Percentiles rank a stretch among this genome's conserved stretches.
These are phyloP conservation scores for Nasonovia ribisnigri DNA, from an alignment of 2,888 invertebrate genomes.

Conservation along the genomic window DNA sequence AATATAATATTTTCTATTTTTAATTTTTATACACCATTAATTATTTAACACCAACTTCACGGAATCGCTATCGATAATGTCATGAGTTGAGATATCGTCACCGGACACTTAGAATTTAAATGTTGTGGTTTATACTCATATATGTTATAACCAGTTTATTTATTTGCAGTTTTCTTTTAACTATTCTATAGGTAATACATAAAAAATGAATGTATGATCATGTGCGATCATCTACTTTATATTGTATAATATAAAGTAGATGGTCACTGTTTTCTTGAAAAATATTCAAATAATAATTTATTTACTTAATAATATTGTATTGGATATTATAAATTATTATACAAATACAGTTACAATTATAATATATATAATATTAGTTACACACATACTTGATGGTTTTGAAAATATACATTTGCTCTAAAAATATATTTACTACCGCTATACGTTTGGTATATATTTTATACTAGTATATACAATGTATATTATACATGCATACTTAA, in stretches of 20 bases:
- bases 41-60: neutral
- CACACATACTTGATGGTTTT: no score
- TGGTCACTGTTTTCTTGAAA: no score
- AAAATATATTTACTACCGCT: no score
- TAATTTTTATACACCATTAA: neutral
- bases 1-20: neutral
- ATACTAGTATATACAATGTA: neutral
- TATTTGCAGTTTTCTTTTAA: neutral
- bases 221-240: no score
- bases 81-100: neutral
- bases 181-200: no score
- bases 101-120: neutral
- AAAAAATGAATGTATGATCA: neutral
- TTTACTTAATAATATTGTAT: no score
- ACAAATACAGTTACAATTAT: no score
- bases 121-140: neutral
- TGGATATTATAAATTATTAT: no score
- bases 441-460: neutral
- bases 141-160: neutral
- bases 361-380: no score
- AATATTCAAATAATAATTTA: no score
- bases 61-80: neutral
- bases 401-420: neutral
- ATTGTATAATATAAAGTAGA: no score
- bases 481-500: neutral